Conservation (phyloP, 2,797 vertebrate genomes). For the Pangasius sanitwongsei region DNA sequence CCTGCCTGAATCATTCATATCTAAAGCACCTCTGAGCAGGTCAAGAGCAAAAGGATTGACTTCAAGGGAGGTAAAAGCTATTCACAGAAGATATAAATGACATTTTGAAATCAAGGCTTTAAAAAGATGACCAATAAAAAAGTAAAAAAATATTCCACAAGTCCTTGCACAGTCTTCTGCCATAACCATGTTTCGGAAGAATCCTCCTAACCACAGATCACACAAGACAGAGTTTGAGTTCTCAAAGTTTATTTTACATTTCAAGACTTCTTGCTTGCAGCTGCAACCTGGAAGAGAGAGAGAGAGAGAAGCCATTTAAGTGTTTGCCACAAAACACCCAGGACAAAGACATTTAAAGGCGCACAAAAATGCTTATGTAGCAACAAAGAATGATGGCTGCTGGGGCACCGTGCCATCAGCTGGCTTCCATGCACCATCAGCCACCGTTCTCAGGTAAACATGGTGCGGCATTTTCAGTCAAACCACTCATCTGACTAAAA, state of each 20-base stretch:
- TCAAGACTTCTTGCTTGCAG: conserved; percentile 78
- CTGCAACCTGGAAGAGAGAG: conserved; percentile 70
- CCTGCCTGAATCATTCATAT: not conserved
- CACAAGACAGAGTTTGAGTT: conserved; percentile 58
- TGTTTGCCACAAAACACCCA: not conserved
- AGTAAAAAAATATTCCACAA: not conserved
- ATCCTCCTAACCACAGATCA: not conserved
- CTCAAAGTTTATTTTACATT: conserved; percentile 78
- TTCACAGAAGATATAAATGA: too few relatives aligned
- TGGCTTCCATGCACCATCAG: too few relatives aligned
- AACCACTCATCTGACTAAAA: not conserved
- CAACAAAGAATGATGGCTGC: not conserved
- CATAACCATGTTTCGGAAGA: not conserved
- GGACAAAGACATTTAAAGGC: not conserved
- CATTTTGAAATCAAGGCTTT: not conserved
- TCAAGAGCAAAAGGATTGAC: not conserved
- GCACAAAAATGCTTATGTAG: not conserved
- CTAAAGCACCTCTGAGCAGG: not conserved
- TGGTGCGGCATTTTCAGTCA: not conserved
- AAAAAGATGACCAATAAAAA: not conserved
- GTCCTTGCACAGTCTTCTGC: not conserved
- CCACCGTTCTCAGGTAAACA: not conserved
- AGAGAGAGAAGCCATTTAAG: conserved; percentile 7
- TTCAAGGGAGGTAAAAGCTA: not conserved
- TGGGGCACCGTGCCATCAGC: too few relatives aligned